phyloP scores from a whole-genome alignment of 2,113 vertebrate species.

The Pitta sordida region DNA sequence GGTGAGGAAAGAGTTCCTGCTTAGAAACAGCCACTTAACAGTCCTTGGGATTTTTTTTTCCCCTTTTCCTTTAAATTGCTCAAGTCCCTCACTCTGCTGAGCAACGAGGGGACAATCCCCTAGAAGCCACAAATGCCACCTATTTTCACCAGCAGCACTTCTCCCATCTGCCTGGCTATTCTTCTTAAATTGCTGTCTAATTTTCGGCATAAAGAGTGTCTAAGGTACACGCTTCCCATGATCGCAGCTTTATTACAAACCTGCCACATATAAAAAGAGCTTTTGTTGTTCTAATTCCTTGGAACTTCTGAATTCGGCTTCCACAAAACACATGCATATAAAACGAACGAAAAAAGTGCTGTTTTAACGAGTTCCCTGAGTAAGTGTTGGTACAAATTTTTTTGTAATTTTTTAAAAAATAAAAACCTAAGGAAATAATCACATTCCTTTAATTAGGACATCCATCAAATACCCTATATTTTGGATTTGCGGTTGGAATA shows the following conservation, averaged over 20 bases:
- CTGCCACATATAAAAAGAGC: neutral
- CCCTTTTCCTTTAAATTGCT: neutral
- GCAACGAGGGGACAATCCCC: neutral
- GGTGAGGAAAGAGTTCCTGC: neutral
- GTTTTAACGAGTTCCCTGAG: neutral
- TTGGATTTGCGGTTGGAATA: neutral
- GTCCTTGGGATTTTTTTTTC: neutral
- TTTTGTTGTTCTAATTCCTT: conserved; percentile 10
- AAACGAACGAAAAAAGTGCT: neutral
- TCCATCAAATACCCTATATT: neutral
- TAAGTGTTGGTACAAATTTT: neutral
- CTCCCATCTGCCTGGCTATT: neutral
- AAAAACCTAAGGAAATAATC: neutral
- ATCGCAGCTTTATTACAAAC: neutral
- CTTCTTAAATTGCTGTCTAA: conserved; percentile 5
- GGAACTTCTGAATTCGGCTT: neutral
- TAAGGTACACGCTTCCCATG: neutral
- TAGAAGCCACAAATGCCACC: neutral
- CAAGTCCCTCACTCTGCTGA: neutral
- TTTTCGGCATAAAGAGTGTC: neutral
- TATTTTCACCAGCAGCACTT: conserved; percentile 21
- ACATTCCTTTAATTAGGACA: neutral
- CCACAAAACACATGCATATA: neutral
- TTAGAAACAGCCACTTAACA: neutral
- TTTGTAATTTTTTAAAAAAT: neutral